Conservation (phyloP, 2,113 vertebrate species). For the Thalassoma bifasciatum region DNA sequence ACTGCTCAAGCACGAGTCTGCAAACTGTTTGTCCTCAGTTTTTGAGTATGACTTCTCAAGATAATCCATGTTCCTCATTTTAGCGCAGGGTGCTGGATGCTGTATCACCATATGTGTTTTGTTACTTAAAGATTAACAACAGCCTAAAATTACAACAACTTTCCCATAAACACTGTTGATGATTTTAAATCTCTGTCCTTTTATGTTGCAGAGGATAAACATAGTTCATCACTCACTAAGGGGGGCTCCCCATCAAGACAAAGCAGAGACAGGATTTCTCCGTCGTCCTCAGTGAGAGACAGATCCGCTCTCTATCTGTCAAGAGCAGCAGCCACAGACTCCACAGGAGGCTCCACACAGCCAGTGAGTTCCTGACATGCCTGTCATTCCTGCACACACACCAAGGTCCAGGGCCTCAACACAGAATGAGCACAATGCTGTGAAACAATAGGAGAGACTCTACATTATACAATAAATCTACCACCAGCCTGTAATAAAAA, state of each 20-base stretch:
- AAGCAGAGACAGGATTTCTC: constrained; percentile 67
- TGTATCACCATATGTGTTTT: too few relatives aligned
- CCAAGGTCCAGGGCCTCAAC: constrained; percentile 53
- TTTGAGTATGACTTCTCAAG: too few relatives aligned
- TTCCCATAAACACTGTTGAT: not conserved
- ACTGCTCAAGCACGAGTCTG: too few relatives aligned
- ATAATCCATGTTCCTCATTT: too few relatives aligned
- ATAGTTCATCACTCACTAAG: constrained; percentile 60
- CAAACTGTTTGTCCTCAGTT: too few relatives aligned
- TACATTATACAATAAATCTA: constrained; percentile 18
- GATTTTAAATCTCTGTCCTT: not conserved
- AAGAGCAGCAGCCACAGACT: constrained; percentile 79
- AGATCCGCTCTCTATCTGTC: constrained; percentile 84
- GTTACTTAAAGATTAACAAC: too few relatives aligned
- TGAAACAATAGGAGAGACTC: constrained; percentile 22
- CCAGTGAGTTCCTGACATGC: constrained; percentile 81
- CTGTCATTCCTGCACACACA: constrained; percentile 54
- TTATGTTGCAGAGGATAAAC: constrained; percentile 80
- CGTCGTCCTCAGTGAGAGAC: constrained; percentile 83
- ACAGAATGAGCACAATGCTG: constrained; percentile 25
- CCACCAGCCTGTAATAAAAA: constrained; percentile 1
- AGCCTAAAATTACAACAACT: too few relatives aligned
- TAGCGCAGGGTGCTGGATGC: too few relatives aligned
- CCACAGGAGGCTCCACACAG: constrained; percentile 68
- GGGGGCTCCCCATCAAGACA: constrained; percentile 50